Evolutionary conservation across 1,140 invertebrate species (phyloP), one percentile per base, ranked within the genome.

Genomic region (Gryllus bimaculatus): DNA sequence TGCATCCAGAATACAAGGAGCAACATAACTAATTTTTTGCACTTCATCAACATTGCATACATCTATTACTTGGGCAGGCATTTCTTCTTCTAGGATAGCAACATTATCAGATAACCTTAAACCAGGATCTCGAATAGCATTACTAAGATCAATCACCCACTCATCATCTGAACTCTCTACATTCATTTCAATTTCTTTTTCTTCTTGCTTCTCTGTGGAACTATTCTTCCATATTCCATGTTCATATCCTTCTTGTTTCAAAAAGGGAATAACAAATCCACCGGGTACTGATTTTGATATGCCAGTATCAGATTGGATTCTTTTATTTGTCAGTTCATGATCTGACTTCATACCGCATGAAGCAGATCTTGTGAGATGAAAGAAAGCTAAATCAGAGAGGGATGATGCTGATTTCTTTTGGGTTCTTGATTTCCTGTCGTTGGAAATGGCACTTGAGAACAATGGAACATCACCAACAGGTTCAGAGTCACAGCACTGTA

Each of bases 101-200:
- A 39, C 26, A 18, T 66, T 66, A 66, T 66, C 54, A 66, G 54
- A 39, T 79, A n/a, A 8, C 26, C 78, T 79, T 21, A 47, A 81
- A 18, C n/a, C 47, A n/a, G 49, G 74, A 15, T 66, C 18, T 21
- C 26, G 48, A 20, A 79, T 18, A 49, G 79, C 77, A 39, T 20
- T 0, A 12, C 49, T 78, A 26, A 80, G 75, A 54, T 80, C 79
- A n/a, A 77, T 77, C 47, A 48, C 76, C 76, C 76, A 77, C 8
- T 77, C 48, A 8, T 48, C 18, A 18, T 76, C 75, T 47, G 6
- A 20, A 48, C 48, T 48, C n/a, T 76, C 75, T 77, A 48, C 76
- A 77, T n/a, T 77, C 15, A 54, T 15, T 2, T 66, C 18, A 66
- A 18, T 13, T 18, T 66, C 54, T 13, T 13, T 18, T 13, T 13